Percentiles rank a stretch among this genome's conserved stretches.
Conservation (phyloP, 1,140 invertebrate species). For the Cydia splendana region DNA sequence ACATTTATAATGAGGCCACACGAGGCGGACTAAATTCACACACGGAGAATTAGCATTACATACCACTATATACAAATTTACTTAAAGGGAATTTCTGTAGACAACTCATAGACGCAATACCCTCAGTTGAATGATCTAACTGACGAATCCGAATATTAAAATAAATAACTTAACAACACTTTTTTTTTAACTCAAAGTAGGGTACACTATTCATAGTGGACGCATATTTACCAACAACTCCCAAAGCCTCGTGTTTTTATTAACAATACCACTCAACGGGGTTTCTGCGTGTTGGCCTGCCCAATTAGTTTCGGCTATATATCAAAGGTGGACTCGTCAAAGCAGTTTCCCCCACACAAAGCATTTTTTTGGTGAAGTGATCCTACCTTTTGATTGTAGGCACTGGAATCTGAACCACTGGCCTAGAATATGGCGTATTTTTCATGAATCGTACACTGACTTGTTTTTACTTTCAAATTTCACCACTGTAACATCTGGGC, state of each 20-base stretch:
- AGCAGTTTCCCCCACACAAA: slow-evolving; percentile 4
- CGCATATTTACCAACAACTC: neutral
- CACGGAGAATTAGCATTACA: too few species aligned
- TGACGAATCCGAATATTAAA: too few species aligned
- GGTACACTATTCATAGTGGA: too few species aligned
- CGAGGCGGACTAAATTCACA: too few species aligned
- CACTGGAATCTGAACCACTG: neutral
- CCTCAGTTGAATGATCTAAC: too few species aligned
- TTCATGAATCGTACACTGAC: neutral
- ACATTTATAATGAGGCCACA: too few species aligned
- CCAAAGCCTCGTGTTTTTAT: neutral
- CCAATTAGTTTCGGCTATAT: slow-evolving; percentile 21
- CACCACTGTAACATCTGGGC: too few species aligned
- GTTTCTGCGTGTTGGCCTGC: neutral
- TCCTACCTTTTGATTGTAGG: slow-evolving; percentile 3
- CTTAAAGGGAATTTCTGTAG: too few species aligned
- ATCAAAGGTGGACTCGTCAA: slow-evolving; percentile 5
- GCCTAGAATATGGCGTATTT: neutral
- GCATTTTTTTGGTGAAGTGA: slow-evolving; percentile 13
- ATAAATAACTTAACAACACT: neutral
- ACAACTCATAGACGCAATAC: too few species aligned
- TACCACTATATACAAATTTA: too few species aligned
- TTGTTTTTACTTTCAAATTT: neutral
- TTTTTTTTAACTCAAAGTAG: neutral
- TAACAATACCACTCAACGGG: slow-evolving; percentile 6